A percentile compares a stretch with the other conserved stretches of the same genome.
phyloP scores from a whole-genome alignment of 2,888 invertebrate genomes.

The Eupithecia tripunctaria region DNA sequence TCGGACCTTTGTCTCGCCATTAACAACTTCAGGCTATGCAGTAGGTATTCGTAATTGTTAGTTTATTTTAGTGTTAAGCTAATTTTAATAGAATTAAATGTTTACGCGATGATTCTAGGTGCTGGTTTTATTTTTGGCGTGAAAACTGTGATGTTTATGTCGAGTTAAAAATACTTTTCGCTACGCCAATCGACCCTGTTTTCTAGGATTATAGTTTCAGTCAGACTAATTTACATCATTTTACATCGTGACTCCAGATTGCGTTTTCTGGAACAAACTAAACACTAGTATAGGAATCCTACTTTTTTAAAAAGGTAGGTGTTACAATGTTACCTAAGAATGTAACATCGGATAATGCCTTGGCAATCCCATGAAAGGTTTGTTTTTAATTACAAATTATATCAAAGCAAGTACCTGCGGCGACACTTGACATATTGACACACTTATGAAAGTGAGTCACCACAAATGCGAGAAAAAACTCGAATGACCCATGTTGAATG shows the following conservation, averaged over 20 bases:
- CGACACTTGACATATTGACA: slow-evolving; percentile 50
- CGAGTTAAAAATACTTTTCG: slow-evolving; percentile 27
- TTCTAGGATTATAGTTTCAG: neutral
- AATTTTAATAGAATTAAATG: slow-evolving; percentile 39
- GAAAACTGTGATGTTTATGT: slow-evolving; percentile 23
- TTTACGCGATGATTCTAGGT: slow-evolving; percentile 26
- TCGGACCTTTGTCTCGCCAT: no score
- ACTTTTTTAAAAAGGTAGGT: neutral
- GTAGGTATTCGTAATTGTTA: neutral
- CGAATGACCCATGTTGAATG: slow-evolving; percentile 41
- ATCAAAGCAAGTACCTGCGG: slow-evolving; percentile 31
- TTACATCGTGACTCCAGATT: neutral
- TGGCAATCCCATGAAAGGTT: slow-evolving; percentile 42
- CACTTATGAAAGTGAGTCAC: slow-evolving; percentile 54
- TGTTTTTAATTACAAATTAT: slow-evolving; percentile 43
- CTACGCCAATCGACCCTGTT: slow-evolving; percentile 11
- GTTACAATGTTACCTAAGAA: neutral
- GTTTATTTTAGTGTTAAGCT: slow-evolving; percentile 35
- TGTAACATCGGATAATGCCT: slow-evolving; percentile 25
- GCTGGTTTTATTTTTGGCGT: slow-evolving; percentile 38
- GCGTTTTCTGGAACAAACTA: neutral
- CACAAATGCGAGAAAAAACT: slow-evolving; percentile 52
- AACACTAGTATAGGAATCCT: neutral
- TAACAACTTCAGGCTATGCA: neutral
- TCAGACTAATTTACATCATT: neutral